Evolutionary conservation across 1,140 invertebrate species (phyloP), one percentile per base, ranked within the genome.

Genomic region (Whitmania pigra): DNA sequence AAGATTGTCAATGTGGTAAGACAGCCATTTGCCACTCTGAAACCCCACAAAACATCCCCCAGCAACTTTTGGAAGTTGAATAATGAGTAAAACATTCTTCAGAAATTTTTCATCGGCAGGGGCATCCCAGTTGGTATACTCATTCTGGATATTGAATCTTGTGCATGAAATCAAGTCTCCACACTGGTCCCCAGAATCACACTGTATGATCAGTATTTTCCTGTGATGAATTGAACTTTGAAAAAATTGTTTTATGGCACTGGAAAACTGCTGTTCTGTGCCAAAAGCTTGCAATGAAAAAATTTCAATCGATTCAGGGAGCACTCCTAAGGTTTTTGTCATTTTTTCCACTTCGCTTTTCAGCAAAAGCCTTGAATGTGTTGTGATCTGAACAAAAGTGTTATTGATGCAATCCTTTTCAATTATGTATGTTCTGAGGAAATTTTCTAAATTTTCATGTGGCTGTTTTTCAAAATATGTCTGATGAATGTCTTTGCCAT

Each of bases 11-110:
- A 80, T 78, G 71, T 80, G 79, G 3, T 77, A 75, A 31, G 76
- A 80, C 54, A 78, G 76, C 79, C 79, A 80, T 63, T 73, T 72
- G 20, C 79, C 79, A 74, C 76, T 77, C 78, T 79, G 77, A 71
- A 79, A 81, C 36, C 78, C 77, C 29, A 73, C 73, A 75, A 81
- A 81, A 67, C 76, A 76, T 55, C 77, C 75, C 0, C 75, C 77
- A 69, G 75, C 73, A 15, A 78, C 71, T 68, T 77, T 73, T 25
- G 77, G 76, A 27, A 81, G 75, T 73, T 79, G 77, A 55, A 81
- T 71, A 29, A 81, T 75, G 63, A 79, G 77, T 25, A 80, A 63
- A 53, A 78, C 74, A 72, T 77, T 75, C n/a, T 63, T 31, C 25
- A 69, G 67, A 11, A n/a, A 13, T 7, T 31, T 11, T 49, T n/a